phyloP scores from a whole-genome alignment of 2,113 vertebrate genomes.

The Corythornis cristatus region DNA sequence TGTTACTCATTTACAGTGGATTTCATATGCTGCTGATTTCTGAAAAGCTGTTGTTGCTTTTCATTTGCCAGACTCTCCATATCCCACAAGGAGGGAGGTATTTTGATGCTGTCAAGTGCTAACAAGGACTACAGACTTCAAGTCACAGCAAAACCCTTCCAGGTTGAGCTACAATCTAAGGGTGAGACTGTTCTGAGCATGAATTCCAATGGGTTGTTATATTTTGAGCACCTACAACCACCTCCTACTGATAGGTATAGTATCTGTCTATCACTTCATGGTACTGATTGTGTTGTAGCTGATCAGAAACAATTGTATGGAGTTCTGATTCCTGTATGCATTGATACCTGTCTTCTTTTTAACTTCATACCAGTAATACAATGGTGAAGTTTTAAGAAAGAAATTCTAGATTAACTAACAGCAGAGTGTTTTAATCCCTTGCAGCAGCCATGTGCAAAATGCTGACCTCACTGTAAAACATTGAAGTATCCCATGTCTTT shows the following conservation, averaged over 20 bases:
- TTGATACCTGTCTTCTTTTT: background rate
- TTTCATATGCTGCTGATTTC: background rate
- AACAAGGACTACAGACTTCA: constrained; percentile 72
- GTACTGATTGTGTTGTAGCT: background rate
- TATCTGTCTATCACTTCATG: background rate
- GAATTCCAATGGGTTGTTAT: constrained; percentile 83
- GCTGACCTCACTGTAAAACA: background rate
- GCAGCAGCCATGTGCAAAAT: background rate
- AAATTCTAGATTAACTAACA: background rate
- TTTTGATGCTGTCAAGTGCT: constrained; percentile 75
- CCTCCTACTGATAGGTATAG: constrained; percentile 70
- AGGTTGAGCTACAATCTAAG: constrained; percentile 80
- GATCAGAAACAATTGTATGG: background rate
- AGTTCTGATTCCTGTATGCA: background rate
- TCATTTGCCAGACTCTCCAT: constrained; percentile 77
- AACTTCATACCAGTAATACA: background rate
- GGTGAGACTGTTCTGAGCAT: constrained; percentile 81
- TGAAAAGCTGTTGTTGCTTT: background rate
- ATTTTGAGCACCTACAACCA: constrained; percentile 84
- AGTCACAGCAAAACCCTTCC: constrained; percentile 82
- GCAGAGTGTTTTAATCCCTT: background rate
- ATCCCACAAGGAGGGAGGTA: constrained; percentile 65
- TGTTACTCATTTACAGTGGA: background rate
- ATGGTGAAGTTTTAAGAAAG: background rate
- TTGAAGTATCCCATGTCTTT: background rate